Percentiles rank a stretch among this genome's conserved stretches.
These are phyloP conservation scores for Tetrapedia diversipes DNA, from an alignment of 2,888 invertebrate genomes.

Conservation along the genomic window DNA sequence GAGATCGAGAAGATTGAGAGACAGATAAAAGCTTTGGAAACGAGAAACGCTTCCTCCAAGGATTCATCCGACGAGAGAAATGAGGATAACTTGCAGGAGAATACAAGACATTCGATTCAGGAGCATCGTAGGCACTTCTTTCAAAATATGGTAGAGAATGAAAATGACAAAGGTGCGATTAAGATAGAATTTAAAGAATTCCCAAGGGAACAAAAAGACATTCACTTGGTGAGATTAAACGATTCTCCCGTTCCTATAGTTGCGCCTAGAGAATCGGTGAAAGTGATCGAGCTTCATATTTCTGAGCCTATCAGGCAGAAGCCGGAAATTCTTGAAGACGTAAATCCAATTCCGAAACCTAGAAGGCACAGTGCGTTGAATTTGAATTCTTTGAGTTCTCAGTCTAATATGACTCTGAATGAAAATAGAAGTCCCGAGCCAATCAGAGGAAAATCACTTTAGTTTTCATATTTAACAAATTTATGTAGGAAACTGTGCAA, in stretches of 20 bases:
- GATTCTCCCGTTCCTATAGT: constrained; percentile 69
- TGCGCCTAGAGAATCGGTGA: constrained; percentile 73
- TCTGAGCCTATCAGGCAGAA: constrained; percentile 83
- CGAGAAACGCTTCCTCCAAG: constrained; percentile 53
- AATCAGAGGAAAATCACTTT: constrained; percentile 67
- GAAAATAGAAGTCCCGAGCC: constrained; percentile 34
- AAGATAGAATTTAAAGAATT: constrained; percentile 76
- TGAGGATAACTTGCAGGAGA: constrained; percentile 34
- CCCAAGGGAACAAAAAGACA: constrained; percentile 76
- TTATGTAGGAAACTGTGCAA: constrained; percentile 31
- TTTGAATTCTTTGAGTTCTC: constrained; percentile 50
- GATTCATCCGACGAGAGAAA: constrained; percentile 55
- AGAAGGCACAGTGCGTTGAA: constrained; percentile 82
- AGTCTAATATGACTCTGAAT: not conserved
- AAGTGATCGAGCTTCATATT: constrained; percentile 84
- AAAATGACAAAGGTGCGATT: constrained; percentile 61
- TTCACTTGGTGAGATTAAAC: constrained; percentile 74
- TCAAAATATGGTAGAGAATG: constrained; percentile 70
- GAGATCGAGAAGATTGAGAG: constrained; percentile 79
- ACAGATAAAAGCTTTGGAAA: constrained; percentile 77
- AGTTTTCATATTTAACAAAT: not conserved
- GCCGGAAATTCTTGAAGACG: constrained; percentile 72
- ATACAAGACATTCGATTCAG: constrained; percentile 70
- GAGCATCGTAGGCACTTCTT: constrained; percentile 77
- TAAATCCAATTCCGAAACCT: constrained; percentile 85